Base-by-base conservation (phyloP, 2,888 invertebrate genomes). In the Temnothorax unifasciatus region DNA sequence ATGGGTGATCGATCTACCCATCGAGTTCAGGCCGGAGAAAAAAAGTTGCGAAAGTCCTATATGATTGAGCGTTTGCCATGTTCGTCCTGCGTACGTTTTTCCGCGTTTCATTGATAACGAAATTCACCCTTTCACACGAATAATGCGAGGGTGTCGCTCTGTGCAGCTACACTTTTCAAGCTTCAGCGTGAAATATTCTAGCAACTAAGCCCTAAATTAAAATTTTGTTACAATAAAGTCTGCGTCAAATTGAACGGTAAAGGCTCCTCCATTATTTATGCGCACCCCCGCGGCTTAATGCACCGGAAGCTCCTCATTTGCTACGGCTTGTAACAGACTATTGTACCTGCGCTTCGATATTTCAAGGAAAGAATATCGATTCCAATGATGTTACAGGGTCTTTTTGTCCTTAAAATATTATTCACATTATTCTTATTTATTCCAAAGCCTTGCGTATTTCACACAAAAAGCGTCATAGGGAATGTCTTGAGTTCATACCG, bases 1-100 rank as follows among this genome's bases (percentile, higher is more conserved):
- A 82, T 83, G 75, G 52, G 52, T 79, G 76, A 88, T 88, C 88
- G 85, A 88, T 88, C 84, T 81, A 38, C 21, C 25, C 69, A 87
- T 88, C 83, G 88, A 87, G 83, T 84, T 64, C 61, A 54, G 77
- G n/a, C 15, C 18, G 25, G 63, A 44, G 50, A 82, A 52, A 59
- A 59, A 75, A 64, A 74, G 29, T 52, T 61, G 29, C 29, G 57
- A 47, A 66, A 41, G 25, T 41, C 13, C 54, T 41, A 77, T 41
- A 77, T 77, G 68, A 77, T 77, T 57, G 68, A 77, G 54, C 54
- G 54, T 44, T 44, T 3, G 66, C 5, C 29, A 29, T 29, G 29
- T 29, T 29, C 29, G 29, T 29, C 8, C 29, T 8, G 52, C 38
- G n/a, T 21, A 18, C 52, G 25, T 47, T 75, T 47, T 21, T 4